phyloP scores from a whole-genome alignment of 1,140 invertebrate species.

The Drosophila biarmipes region DNA sequence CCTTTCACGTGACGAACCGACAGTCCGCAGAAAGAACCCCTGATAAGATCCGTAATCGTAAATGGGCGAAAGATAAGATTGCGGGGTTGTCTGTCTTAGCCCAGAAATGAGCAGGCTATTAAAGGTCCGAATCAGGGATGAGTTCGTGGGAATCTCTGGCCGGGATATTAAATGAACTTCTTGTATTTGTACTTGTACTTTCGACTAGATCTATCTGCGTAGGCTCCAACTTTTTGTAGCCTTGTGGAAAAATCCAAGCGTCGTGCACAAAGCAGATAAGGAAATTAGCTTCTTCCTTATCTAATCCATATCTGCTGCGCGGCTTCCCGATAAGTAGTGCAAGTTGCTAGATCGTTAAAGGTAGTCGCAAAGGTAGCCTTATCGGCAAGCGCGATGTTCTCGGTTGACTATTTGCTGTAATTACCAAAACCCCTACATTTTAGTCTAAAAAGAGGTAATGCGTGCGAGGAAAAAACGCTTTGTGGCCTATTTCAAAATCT shows the following conservation, averaged over 20 bases:
- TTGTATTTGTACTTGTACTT: slow-evolving; percentile 9
- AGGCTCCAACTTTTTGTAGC: background rate
- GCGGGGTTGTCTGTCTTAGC: background rate
- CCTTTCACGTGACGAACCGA: slow-evolving; percentile 1
- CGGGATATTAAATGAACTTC: background rate
- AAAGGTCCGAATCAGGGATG: background rate
- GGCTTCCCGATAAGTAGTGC: slow-evolving; percentile 21
- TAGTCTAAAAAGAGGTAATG: background rate
- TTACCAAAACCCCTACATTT: background rate
- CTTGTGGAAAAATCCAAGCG: slow-evolving; percentile 26
- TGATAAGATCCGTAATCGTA: slow-evolving; percentile 3
- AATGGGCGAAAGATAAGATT: slow-evolving; percentile 2
- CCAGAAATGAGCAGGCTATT: background rate
- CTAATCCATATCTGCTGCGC: slow-evolving; percentile 2
- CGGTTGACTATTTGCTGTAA: background rate
- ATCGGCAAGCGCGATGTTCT: background rate
- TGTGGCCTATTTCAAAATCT: too few species aligned
- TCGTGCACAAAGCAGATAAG: slow-evolving; percentile 13
- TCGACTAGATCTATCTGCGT: slow-evolving; percentile 12
- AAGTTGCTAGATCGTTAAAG: background rate
- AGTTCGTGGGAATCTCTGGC: slow-evolving; percentile 14
- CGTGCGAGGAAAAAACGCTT: too few species aligned
- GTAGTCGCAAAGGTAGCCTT: background rate
- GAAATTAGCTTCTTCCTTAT: slow-evolving; percentile 15
- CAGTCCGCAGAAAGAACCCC: background rate